Evolutionary conservation across 2,113 vertebrate genomes (phyloP).

Genomic region (Indicator maculatus): DNA sequence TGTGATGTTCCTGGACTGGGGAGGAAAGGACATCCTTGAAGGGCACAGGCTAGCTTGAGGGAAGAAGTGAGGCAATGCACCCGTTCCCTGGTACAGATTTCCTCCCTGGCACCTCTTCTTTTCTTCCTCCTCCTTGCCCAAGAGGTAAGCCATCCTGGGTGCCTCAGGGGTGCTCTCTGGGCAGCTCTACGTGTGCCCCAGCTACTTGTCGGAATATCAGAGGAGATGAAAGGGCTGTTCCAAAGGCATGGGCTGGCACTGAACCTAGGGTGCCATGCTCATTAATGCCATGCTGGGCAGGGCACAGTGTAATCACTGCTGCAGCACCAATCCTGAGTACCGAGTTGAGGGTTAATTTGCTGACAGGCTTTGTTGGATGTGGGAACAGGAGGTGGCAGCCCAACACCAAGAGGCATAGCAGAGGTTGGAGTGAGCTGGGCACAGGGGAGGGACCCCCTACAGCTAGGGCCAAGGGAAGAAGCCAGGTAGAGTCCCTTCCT

Average conservation of each 20-base stretch:
- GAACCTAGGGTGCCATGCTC: background rate
- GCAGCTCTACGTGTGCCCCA: background rate
- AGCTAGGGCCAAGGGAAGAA: background rate
- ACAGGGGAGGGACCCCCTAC: fast-evolving
- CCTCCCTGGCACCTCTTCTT: background rate
- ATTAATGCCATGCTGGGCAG: background rate
- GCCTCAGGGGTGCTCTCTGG: background rate
- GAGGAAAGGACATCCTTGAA: background rate
- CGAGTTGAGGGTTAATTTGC: constrained; percentile 34
- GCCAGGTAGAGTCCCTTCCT: background rate
- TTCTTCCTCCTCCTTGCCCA: background rate
- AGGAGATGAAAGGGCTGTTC: background rate
- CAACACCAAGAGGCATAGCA: background rate
- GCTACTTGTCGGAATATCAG: fast-evolving
- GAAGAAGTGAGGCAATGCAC: background rate
- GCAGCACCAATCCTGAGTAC: background rate
- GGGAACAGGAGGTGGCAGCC: background rate
- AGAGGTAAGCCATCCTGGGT: background rate
- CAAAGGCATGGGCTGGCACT: background rate
- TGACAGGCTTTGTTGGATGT: background rate
- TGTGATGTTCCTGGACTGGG: background rate
- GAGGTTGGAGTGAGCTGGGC: background rate
- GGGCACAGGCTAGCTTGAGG: fast-evolving
- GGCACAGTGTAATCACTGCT: background rate
- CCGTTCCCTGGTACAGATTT: background rate